These are phyloP conservation scores for Platalea minor DNA, from an alignment of 2,797 vertebrate genomes.

Conservation along the genomic window DNA sequence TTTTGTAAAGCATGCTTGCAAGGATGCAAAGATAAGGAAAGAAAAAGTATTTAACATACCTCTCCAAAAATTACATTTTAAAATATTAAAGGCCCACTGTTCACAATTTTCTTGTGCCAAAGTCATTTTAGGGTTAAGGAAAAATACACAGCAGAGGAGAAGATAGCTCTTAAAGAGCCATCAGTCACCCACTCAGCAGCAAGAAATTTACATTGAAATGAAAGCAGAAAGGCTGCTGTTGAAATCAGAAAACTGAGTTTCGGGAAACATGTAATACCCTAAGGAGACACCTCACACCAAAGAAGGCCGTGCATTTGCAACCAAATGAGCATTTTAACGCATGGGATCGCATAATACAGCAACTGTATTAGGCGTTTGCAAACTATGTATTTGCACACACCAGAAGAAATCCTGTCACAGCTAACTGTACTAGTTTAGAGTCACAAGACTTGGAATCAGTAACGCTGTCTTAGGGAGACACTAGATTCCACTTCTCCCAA, in stretches of 20 bases:
- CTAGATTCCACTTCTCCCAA: constrained; percentile 11
- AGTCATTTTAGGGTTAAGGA: background rate
- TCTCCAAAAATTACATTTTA: background rate
- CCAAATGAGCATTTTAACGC: background rate
- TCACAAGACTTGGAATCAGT: background rate
- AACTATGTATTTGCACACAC: background rate
- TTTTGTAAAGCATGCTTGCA: background rate
- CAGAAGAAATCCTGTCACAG: background rate
- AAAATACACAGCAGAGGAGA: background rate
- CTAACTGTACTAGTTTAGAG: background rate
- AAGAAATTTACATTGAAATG: background rate
- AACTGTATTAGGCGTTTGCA: background rate
- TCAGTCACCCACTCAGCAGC: background rate
- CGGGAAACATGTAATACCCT: background rate
- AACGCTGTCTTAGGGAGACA: background rate
- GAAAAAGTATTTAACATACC: background rate
- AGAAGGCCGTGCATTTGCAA: background rate
- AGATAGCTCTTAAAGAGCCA: background rate
- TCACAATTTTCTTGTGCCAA: background rate
- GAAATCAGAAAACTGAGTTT: background rate
- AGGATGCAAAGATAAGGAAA: background rate
- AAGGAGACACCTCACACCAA: background rate
- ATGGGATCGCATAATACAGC: background rate
- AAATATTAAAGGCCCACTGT: background rate
- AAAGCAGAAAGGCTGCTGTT: background rate